Base-by-base conservation (phyloP, 2,113 vertebrate genomes). In the Leptobrachium ailaonicum region DNA sequence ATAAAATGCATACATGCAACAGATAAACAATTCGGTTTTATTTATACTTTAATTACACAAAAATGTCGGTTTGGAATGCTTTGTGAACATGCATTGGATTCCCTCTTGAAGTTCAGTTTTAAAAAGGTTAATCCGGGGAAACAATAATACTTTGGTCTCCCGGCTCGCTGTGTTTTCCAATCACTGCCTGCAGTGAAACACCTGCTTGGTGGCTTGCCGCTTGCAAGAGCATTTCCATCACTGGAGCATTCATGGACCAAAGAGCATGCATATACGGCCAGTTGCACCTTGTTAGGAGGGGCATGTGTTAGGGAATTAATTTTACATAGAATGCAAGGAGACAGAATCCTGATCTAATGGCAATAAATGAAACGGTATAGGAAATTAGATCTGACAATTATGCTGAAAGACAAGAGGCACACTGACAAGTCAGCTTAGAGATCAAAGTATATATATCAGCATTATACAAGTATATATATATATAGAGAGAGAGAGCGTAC, bases 181-280 rank as follows among this genome's bases (percentile, higher is more conserved):
- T 75, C 63, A 75, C 63, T 80, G 79, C 79, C 72, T 75, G 66
- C 66, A 81, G 66, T 75, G 64, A 81, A 81, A 81, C 79, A 81
- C 71, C 79, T 80, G 78, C 78, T 80, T 81, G 63, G 72, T 81
- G 79, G 64, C 79, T 80, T 75, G 67, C 73, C 71, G 79, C 71
- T 80, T 80, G 64, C 66, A 69, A 75, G 79, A 80, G 60, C 79
- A 80, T 75, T 81, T 62, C 64, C 72, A 58, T 81, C 66, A 81
- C 64, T 81, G 64, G 66, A 73, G 79, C 79, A 75, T 75, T 81
- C 79, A 81, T 69, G 66, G 79, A 81, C 71, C 72, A 75, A 41
- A 62, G 72, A 81, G 79, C 79, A 75, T 81, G 63, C 40, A 68
- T 62, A 60, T 75, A 69, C 42, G 71, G 54, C 47, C 79, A 81